Conservation (phyloP, 2,888 invertebrate species). For the Cheilosia urbana region DNA sequence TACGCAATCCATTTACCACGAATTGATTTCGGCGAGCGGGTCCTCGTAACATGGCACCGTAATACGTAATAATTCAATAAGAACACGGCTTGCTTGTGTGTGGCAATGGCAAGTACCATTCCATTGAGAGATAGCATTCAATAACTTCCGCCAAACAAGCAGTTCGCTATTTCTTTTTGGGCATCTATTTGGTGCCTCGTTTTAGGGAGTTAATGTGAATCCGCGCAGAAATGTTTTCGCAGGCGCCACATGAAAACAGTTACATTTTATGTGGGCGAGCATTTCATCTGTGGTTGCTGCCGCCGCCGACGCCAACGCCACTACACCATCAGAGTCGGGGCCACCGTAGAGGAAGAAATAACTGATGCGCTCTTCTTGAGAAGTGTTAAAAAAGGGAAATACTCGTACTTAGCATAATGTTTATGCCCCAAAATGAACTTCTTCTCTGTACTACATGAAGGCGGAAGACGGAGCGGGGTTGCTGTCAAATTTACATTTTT, state of each 20-base stretch:
- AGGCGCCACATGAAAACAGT: slow-evolving; percentile 72
- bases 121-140: slow-evolving; percentile 57
- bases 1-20: slow-evolving; percentile 42
- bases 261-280: slow-evolving; percentile 68
- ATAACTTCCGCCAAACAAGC: slow-evolving; percentile 68
- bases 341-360: slow-evolving; percentile 39
- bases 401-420: slow-evolving; percentile 66
- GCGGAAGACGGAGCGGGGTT: slow-evolving; percentile 24
- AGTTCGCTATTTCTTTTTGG: slow-evolving; percentile 42
- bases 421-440: slow-evolving; percentile 69
- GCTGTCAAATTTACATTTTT: slow-evolving; percentile 74
- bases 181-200: slow-evolving; percentile 49
- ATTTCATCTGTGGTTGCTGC: slow-evolving; percentile 63
- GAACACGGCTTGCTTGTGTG: slow-evolving; percentile 14
- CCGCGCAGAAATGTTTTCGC: slow-evolving; percentile 46
- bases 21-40: slow-evolving; percentile 43
- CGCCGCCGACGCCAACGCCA: not conserved
- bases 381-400: slow-evolving; percentile 65
- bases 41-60: slow-evolving; percentile 38
- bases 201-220: slow-evolving; percentile 41
- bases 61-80: slow-evolving; percentile 58
- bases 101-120: slow-evolving; percentile 14
- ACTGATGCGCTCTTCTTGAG: slow-evolving; percentile 58
- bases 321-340: slow-evolving; percentile 25
- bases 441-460: slow-evolving; percentile 19